Evolutionary conservation across 2,797 vertebrate species (phyloP).

Genomic region (Sciaenops ocellatus): DNA sequence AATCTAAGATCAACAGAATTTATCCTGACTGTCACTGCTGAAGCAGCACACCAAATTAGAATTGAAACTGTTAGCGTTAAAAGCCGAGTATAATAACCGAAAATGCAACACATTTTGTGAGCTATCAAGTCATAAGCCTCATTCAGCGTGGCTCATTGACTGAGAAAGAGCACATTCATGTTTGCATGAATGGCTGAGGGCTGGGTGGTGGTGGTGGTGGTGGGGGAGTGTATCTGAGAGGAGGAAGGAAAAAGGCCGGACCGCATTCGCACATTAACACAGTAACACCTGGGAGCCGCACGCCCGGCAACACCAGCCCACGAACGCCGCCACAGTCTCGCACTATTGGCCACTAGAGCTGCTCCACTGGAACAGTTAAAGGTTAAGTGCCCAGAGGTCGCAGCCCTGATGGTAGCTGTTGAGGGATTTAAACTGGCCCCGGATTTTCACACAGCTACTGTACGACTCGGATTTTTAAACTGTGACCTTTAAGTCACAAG

Average conservation of each 20-base stretch:
- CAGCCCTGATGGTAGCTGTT: slow-evolving; percentile 61
- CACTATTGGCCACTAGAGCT: slow-evolving; percentile 57
- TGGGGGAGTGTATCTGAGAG: slow-evolving; percentile 17
- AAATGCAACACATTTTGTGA: slow-evolving; percentile 41
- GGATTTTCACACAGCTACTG: slow-evolving; percentile 69
- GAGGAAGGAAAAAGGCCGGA: slow-evolving; percentile 26
- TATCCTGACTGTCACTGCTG: slow-evolving; percentile 1
- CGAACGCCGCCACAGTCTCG: slow-evolving; percentile 14
- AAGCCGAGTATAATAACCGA: slow-evolving; percentile 26
- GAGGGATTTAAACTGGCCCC: slow-evolving; percentile 67
- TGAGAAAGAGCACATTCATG: slow-evolving; percentile 44
- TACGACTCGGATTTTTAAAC: slow-evolving; percentile 67
- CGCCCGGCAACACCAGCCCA: slow-evolving; percentile 13
- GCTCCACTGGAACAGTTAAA: slow-evolving; percentile 73
- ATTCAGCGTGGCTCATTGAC: slow-evolving; percentile 59
- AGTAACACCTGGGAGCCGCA: slow-evolving; percentile 72
- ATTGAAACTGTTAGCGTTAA: slow-evolving; percentile 22
- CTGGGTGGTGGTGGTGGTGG: too few species aligned
- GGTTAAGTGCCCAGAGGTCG: slow-evolving; percentile 74
- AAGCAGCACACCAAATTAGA: slow-evolving; percentile 25
- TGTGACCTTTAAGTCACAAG: slow-evolving; percentile 69
- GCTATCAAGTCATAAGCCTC: slow-evolving; percentile 45
- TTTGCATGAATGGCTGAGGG: slow-evolving; percentile 61
- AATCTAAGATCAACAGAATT: slow-evolving; percentile 16
- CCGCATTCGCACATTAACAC: slow-evolving; percentile 67